Evolutionary conservation across 2,113 vertebrate species (phyloP).

Genomic region (Choloepus hoffmanni): DNA sequence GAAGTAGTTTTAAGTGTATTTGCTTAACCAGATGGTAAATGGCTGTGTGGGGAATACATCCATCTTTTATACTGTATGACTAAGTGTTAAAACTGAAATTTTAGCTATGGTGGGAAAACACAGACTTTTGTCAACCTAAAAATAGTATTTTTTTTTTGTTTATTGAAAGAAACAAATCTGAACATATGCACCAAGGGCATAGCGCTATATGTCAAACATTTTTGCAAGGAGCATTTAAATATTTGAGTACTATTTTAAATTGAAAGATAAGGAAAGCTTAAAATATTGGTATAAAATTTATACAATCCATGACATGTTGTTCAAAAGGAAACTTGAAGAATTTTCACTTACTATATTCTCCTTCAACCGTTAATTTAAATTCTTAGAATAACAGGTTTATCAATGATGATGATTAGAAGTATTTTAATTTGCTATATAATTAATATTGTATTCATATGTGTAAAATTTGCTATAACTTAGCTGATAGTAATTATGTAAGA

Average conservation of each 20-base stretch:
- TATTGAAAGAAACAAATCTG: not conserved
- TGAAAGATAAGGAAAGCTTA: constrained; percentile 20
- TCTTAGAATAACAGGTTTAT: not conserved
- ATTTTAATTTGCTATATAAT: not conserved
- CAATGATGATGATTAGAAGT: not conserved
- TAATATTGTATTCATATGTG: not conserved
- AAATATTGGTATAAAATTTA: not conserved
- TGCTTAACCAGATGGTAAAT: constrained; percentile 87
- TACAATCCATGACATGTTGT: not conserved
- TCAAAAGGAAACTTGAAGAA: not conserved
- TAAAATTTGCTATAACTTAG: not conserved
- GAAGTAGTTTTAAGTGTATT: constrained; percentile 86
- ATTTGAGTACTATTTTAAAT: constrained; percentile 18
- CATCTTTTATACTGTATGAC: constrained; percentile 84
- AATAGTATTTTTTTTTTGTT: not conserved
- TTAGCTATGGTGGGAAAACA: constrained; percentile 73
- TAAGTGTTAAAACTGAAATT: constrained; percentile 83
- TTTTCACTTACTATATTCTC: not conserved
- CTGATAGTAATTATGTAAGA: not conserved
- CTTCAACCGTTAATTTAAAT: not conserved
- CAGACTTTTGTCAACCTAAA: constrained; percentile 64
- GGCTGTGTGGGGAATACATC: constrained; percentile 76
- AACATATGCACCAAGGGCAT: not conserved
- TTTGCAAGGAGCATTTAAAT: not conserved
- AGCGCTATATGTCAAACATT: not conserved